phyloP scores from a whole-genome alignment of 2,797 vertebrate species.

The Moxostoma hubbsi region DNA sequence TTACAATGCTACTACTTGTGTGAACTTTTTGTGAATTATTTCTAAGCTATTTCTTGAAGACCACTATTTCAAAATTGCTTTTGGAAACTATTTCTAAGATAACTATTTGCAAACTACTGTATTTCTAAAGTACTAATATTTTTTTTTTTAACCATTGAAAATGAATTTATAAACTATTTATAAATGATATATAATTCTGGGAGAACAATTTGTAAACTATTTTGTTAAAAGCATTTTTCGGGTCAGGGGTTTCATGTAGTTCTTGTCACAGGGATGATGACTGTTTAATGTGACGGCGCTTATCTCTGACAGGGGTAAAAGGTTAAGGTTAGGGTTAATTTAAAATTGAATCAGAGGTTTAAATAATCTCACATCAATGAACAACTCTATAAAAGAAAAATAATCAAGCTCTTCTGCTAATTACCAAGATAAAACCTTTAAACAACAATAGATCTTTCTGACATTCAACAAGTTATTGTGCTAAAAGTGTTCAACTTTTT shows the following conservation, averaged over 20 bases:
- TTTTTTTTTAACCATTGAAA: too few species aligned
- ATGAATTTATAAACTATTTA: too few species aligned
- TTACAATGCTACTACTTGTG: too few species aligned
- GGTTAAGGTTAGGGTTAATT: conserved; percentile 38
- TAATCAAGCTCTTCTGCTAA: not conserved
- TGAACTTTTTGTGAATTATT: too few species aligned
- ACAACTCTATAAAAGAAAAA: conserved; percentile 24
- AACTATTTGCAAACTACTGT: too few species aligned
- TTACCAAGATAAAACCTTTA: not conserved
- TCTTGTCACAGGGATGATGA: conserved; percentile 1
- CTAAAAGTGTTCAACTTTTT: too few species aligned
- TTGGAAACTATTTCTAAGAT: too few species aligned
- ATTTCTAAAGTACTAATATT: too few species aligned
- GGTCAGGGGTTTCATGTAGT: conserved; percentile 19
- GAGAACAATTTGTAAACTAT: not conserved
- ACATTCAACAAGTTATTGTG: too few species aligned
- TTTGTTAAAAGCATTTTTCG: not conserved
- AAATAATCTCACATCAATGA: conserved; percentile 25
- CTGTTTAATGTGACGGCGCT: conserved; percentile 24
- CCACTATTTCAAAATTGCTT: too few species aligned
- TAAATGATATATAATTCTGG: too few species aligned
- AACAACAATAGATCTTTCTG: not conserved
- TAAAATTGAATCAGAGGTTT: conserved; percentile 35
- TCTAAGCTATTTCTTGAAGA: too few species aligned
- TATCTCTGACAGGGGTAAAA: conserved; percentile 40